phyloP scores from a whole-genome alignment of 1,140 invertebrate genomes.

The Drosophila orena region DNA sequence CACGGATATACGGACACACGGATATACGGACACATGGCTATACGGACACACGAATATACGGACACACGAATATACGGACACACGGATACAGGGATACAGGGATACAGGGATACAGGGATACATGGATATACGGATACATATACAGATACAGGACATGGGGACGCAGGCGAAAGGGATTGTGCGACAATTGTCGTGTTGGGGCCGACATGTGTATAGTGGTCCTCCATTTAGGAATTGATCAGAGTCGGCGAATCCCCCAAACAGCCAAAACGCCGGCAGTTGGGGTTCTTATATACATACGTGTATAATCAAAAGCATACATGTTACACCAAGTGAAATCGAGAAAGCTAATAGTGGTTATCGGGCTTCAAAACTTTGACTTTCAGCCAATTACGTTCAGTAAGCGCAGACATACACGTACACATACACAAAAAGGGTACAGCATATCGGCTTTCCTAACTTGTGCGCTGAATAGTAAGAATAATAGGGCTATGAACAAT shows the following conservation, averaged over 20 bases:
- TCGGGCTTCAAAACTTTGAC: background rate
- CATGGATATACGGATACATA: too few relatives aligned
- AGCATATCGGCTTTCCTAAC: background rate
- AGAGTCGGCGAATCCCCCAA: conserved; percentile 2
- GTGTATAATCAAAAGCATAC: background rate
- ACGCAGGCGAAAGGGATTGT: conserved; percentile 22
- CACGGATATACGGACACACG: background rate
- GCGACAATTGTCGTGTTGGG: conserved; percentile 60
- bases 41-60: background rate
- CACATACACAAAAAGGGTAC: too few relatives aligned
- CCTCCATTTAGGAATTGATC: conserved; percentile 24
- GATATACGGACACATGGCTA: too few relatives aligned
- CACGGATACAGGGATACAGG: background rate
- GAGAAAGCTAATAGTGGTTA: conserved; percentile 3
- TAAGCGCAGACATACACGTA: too few relatives aligned
- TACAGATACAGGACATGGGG: background rate
- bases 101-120: too few relatives aligned
- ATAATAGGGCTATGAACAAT: too few relatives aligned
- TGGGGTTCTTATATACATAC: too few relatives aligned
- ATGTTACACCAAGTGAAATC: conserved; percentile 5
- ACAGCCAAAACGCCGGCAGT: background rate
- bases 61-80: background rate
- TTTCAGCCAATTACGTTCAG: background rate
- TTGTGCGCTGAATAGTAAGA: too few relatives aligned
- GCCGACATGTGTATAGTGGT: conserved; percentile 55